Percentiles rank a stretch among this genome's conserved stretches.
These are phyloP conservation scores for Cololabis saira DNA, from an alignment of 2,113 vertebrate genomes.

Conservation along the genomic window DNA sequence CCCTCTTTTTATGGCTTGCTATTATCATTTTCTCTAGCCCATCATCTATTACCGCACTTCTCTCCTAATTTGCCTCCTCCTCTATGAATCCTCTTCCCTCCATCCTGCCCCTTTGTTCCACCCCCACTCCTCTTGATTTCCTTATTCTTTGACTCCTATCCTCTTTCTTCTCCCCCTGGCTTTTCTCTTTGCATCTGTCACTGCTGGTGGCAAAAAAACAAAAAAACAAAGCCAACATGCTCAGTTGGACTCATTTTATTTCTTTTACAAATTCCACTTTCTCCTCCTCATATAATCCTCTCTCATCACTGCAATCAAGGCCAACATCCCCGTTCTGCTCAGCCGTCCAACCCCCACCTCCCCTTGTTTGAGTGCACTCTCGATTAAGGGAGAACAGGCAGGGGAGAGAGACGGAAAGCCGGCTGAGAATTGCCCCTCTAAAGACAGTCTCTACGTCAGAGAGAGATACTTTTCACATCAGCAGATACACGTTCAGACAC, in stretches of 20 bases:
- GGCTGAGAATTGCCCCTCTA: constrained; percentile 49
- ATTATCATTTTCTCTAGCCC: not conserved
- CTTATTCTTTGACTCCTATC: not conserved
- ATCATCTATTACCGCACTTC: not conserved
- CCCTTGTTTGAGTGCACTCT: constrained; percentile 47
- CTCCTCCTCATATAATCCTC: constrained; percentile 34
- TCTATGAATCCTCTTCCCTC: constrained; percentile 11
- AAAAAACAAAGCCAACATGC: not conserved
- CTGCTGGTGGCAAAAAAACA: not conserved
- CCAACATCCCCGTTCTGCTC: constrained; percentile 31
- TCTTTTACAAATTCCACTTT: constrained; percentile 2
- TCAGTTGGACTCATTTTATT: not conserved
- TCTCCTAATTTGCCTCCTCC: constrained; percentile 15
- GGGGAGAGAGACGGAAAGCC: constrained; percentile 29
- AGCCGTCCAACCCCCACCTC: constrained; percentile 42
- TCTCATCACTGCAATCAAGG: constrained; percentile 53
- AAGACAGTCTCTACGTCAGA: constrained; percentile 62
- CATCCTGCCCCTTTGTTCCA: constrained; percentile 4
- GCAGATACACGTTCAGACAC: constrained; percentile 62
- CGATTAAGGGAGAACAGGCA: constrained; percentile 20
- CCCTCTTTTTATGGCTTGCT: no score
- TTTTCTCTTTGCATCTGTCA: not conserved
- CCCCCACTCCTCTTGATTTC: constrained; percentile 1
- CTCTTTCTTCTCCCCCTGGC: not conserved
- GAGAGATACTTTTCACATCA: constrained; percentile 57